Evolutionary conservation across 2,797 vertebrate genomes (phyloP).

Genomic region (Tarsius wallacei): DNA sequence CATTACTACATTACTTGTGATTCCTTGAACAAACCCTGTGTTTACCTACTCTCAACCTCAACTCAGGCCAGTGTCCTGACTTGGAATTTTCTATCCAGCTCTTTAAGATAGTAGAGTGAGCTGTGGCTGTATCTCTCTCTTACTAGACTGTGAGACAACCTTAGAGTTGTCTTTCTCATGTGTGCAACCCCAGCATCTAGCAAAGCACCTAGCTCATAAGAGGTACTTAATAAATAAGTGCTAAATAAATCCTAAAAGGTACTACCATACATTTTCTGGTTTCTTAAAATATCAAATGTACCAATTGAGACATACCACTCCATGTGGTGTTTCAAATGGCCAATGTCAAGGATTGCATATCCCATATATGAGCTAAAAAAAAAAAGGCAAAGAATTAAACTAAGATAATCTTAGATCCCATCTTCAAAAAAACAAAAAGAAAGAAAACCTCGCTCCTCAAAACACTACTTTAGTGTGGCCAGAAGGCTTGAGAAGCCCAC

Average conservation of each 20-base stretch:
- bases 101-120: not conserved
- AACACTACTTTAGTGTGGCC: not conserved
- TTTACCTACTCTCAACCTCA: not conserved
- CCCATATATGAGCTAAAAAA: not conserved
- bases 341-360: not conserved
- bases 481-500: not conserved
- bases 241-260: slow-evolving; percentile 1
- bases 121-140: not conserved
- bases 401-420: not conserved
- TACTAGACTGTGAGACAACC: not conserved
- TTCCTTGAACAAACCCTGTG: not conserved
- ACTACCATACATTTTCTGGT: not conserved
- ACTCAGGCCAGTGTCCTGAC: not conserved
- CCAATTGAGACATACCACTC: not conserved
- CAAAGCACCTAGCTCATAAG: not conserved
- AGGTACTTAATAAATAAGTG: not conserved
- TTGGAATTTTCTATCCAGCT: not conserved
- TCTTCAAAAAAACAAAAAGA: not conserved
- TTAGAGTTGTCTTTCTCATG: not conserved
- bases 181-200: not conserved
- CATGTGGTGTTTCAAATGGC: not conserved
- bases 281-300: slow-evolving; percentile 9
- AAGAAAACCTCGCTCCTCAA: not conserved
- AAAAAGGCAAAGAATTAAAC: not conserved
- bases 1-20: not conserved